Conservation (phyloP, 2,888 invertebrate genomes). For the Alsophila aescularia region DNA sequence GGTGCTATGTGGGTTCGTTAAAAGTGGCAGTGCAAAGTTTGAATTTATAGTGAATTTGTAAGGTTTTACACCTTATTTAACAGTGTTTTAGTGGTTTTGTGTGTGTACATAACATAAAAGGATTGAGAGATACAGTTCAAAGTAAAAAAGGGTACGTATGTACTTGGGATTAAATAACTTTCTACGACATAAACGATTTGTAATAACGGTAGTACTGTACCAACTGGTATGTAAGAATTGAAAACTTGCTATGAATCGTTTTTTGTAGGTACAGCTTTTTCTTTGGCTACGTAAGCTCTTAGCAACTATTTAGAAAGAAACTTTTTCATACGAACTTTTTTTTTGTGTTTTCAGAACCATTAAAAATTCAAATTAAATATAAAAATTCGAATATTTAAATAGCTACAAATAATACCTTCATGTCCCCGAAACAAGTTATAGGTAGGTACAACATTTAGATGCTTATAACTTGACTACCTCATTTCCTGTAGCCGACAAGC, state of each 20-base stretch:
- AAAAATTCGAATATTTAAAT: not conserved
- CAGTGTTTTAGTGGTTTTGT: constrained; percentile 60
- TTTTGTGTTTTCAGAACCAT: no score
- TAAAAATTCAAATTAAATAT: no score
- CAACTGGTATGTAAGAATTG: constrained; percentile 34
- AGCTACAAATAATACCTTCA: not conserved
- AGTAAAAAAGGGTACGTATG: constrained; percentile 76
- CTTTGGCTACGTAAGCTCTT: constrained; percentile 7
- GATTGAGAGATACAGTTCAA: constrained; percentile 68
- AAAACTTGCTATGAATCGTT: constrained; percentile 33
- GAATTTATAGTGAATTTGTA: constrained; percentile 71
- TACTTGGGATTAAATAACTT: constrained; percentile 40
- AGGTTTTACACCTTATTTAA: constrained; percentile 59
- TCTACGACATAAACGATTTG: constrained; percentile 37
- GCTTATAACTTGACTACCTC: not conserved
- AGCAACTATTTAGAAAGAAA: not conserved
- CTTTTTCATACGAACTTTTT: no score
- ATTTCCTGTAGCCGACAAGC: constrained; percentile 9
- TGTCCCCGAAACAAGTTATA: not conserved
- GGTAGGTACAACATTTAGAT: not conserved
- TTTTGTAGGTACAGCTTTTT: constrained; percentile 20
- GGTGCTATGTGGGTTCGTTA: constrained; percentile 74
- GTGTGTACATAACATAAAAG: constrained; percentile 60
- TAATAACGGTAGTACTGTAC: constrained; percentile 43
- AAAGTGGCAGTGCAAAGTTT: constrained; percentile 78